A percentile compares a stretch with the other conserved stretches of the same genome.
These are phyloP conservation scores for Leptobrachium leishanense DNA, from an alignment of 2,113 vertebrate genomes.

Conservation along the genomic window DNA sequence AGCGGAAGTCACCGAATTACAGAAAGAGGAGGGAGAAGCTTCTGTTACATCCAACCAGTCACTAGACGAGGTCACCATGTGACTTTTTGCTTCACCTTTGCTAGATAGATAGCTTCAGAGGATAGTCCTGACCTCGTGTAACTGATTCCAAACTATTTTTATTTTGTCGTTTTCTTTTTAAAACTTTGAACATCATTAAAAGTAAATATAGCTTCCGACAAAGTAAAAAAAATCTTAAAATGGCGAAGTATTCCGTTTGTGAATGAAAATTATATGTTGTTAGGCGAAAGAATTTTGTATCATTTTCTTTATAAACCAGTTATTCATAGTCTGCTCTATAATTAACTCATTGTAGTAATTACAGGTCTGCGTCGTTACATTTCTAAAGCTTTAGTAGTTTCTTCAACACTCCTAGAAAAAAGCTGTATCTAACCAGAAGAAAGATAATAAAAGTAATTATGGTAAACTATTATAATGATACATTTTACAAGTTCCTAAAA, in stretches of 20 bases:
- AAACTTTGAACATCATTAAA: not conserved
- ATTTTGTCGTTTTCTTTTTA: not conserved
- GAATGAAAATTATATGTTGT: conserved; percentile 37
- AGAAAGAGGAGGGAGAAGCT: too few species aligned
- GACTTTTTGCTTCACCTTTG: too few species aligned
- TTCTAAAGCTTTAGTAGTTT: not conserved
- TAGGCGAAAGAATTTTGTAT: conserved; percentile 17
- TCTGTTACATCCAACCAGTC: too few species aligned
- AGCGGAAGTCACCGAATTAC: too few species aligned
- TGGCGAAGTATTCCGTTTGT: not conserved
- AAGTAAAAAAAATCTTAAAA: not conserved
- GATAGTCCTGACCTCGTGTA: too few species aligned
- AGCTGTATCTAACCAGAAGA: not conserved
- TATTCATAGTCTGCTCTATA: conserved; percentile 17
- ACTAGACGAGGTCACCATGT: too few species aligned
- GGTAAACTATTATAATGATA: too few species aligned
- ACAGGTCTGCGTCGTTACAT: conserved; percentile 19
- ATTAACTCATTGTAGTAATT: conserved; percentile 44
- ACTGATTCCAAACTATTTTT: not conserved
- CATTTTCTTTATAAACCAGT: conserved; percentile 40
- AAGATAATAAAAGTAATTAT: not conserved
- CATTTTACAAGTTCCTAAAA: too few species aligned
- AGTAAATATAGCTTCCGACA: not conserved
- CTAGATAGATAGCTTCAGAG: too few species aligned
- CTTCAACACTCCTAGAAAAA: not conserved